A percentile compares a stretch with the other conserved stretches of the same genome.
These are phyloP conservation scores for Phortica magna DNA, from an alignment of 2,888 invertebrate genomes.

Conservation along the genomic window DNA sequence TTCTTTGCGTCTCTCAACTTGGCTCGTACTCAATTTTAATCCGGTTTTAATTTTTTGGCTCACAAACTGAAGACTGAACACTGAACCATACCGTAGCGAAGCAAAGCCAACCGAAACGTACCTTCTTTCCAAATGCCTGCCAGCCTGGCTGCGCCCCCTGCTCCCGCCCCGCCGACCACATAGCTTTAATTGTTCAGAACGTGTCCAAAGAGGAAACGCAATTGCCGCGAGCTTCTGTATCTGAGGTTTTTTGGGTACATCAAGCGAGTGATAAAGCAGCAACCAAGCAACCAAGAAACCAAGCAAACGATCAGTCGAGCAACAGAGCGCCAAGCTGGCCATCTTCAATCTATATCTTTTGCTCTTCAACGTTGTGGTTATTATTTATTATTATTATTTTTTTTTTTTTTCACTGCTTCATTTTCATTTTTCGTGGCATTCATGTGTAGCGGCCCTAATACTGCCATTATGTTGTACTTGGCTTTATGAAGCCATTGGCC, in stretches of 20 bases:
- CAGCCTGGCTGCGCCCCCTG: not conserved
- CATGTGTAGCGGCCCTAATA: not conserved
- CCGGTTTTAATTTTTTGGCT: constrained; percentile 61
- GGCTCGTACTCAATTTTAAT: constrained; percentile 62
- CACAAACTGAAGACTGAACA: not conserved
- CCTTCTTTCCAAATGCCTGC: not conserved
- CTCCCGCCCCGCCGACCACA: constrained; percentile 44
- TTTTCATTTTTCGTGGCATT: not conserved
- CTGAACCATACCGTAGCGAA: not conserved
- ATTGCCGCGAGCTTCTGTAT: constrained; percentile 74
- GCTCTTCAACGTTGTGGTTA: constrained; percentile 15
- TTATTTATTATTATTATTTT: constrained; percentile 47
- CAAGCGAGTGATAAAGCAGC: not conserved
- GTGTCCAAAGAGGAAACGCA: constrained; percentile 71
- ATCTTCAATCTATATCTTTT: constrained; percentile 52
- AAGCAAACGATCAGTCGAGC: not conserved
- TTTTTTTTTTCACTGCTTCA: not conserved
- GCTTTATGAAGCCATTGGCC: constrained; percentile 64
- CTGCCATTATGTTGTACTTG: constrained; percentile 44
- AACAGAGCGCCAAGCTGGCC: constrained; percentile 47
- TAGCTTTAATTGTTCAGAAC: constrained; percentile 69
- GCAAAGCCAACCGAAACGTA: not conserved
- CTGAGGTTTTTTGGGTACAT: constrained; percentile 47
- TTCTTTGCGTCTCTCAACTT: constrained; percentile 46
- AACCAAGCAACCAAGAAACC: too few species aligned